Conservation (phyloP, 2,113 vertebrate species). For the Paracanthobrama guichenoti region DNA sequence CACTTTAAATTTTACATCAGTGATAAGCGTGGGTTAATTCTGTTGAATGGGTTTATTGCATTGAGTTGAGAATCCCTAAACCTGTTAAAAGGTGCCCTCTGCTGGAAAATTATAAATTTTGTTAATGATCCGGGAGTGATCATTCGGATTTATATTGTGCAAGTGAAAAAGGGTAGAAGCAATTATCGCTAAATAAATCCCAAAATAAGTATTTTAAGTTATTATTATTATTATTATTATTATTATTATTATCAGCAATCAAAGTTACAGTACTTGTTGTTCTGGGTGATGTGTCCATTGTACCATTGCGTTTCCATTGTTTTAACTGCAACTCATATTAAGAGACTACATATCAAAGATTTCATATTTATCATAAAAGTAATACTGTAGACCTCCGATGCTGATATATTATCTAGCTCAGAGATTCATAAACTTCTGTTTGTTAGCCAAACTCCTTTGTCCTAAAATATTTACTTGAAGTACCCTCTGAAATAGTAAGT, state of each 20-base stretch:
- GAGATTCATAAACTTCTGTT: too few relatives aligned
- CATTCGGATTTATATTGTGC: background rate
- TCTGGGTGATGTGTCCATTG: background rate
- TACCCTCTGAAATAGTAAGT: too few relatives aligned
- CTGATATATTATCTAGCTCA: too few relatives aligned
- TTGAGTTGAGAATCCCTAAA: background rate
- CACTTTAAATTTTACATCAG: background rate
- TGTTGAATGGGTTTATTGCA: background rate
- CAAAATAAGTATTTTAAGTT: too few relatives aligned
- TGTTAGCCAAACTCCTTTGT: too few relatives aligned
- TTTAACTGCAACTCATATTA: background rate
- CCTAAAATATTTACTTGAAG: too few relatives aligned
- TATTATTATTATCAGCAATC: background rate
- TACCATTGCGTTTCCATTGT: background rate
- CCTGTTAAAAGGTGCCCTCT: slow-evolving; percentile 31
- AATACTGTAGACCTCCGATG: background rate
- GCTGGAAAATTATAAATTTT: slow-evolving; percentile 3
- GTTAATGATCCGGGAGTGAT: background rate
- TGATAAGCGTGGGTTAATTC: background rate
- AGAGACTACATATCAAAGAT: background rate
- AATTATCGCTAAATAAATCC: too few relatives aligned
- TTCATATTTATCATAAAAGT: background rate
- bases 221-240: background rate
- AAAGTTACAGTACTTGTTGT: background rate
- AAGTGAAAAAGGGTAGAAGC: too few relatives aligned